A percentile compares a stretch with the other conserved stretches of the same genome.
phyloP scores from a whole-genome alignment of 2,888 invertebrate species.

The Cerastis rubricosa region DNA sequence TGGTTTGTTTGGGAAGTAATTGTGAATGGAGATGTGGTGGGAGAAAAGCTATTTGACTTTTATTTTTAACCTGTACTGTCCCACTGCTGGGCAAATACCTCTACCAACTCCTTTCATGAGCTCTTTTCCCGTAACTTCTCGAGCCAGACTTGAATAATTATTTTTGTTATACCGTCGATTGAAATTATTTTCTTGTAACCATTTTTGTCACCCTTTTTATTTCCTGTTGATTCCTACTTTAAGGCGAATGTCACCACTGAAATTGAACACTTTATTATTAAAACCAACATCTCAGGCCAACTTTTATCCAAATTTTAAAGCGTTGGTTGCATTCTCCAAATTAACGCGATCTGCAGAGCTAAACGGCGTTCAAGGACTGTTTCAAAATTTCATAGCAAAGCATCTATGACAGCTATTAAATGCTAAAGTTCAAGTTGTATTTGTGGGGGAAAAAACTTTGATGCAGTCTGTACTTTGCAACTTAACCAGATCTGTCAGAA shows the following conservation, averaged over 20 bases:
- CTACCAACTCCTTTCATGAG: too few relatives aligned
- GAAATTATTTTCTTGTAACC: neutral
- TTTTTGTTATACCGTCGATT: neutral
- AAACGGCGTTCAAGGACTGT: neutral
- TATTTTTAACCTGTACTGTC: too few relatives aligned
- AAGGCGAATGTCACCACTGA: neutral
- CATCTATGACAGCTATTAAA: neutral
- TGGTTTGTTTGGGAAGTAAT: constrained; percentile 19
- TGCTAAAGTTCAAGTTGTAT: neutral
- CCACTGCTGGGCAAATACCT: too few relatives aligned
- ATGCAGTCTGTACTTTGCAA: neutral
- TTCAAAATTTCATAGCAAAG: neutral
- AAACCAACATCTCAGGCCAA: neutral
- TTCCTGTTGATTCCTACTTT: neutral
- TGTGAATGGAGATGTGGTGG: neutral
- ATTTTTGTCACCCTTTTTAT: neutral
- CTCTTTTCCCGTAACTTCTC: too few relatives aligned
- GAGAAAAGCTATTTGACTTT: neutral
- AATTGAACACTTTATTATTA: too few relatives aligned
- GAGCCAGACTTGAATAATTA: neutral
- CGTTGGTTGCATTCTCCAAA: neutral
- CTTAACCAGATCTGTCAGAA: neutral
- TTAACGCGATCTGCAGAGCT: neutral
- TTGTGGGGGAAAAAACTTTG: neutral
- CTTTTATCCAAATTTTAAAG: neutral